Evolutionary conservation across 2,797 vertebrate species (phyloP).

Genomic region (Phaenicophaeus curvirostris): DNA sequence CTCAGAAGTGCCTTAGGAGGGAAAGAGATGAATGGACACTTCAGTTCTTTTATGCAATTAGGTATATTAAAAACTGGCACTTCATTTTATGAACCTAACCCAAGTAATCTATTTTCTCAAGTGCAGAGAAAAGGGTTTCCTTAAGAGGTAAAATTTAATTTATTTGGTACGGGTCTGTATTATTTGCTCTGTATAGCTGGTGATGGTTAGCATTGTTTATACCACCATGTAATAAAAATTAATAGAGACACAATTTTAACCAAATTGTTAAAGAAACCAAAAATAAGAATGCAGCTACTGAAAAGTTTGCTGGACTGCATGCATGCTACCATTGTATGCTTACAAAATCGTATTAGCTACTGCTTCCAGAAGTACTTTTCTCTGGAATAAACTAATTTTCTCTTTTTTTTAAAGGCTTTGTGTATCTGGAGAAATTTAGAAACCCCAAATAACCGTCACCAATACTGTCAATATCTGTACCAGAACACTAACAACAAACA

Average conservation of each 20-base stretch:
- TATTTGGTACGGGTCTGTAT: background rate
- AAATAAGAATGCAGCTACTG: background rate
- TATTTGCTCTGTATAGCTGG: background rate
- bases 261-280: background rate
- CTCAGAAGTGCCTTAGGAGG: background rate
- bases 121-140: background rate
- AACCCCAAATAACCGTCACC: background rate
- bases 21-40: background rate
- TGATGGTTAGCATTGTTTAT: background rate
- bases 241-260: background rate
- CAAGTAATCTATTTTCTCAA: conserved; percentile 1
- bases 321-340: background rate
- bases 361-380: background rate
- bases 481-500: background rate
- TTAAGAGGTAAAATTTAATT: background rate
- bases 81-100: conserved; percentile 1
- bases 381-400: background rate
- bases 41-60: background rate
- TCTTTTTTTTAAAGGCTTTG: background rate
- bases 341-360: background rate
- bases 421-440: background rate
- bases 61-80: background rate
- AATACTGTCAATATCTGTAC: background rate
- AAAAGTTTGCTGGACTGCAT: background rate
- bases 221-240: background rate